Conservation (phyloP, 2,113 vertebrate genomes). For the Passer domesticus region DNA sequence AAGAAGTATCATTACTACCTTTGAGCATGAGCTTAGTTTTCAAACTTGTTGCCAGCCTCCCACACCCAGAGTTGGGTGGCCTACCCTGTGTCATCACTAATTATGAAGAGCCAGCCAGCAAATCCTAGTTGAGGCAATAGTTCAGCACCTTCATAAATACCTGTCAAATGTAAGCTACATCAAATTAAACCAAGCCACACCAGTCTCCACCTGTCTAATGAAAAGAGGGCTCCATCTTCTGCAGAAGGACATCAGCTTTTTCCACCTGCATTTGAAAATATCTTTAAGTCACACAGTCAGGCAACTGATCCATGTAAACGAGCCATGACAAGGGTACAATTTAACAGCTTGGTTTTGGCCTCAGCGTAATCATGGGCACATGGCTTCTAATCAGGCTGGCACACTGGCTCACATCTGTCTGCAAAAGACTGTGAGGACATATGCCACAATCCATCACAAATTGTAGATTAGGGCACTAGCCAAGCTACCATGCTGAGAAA, state of each 20-base stretch:
- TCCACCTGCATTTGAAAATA: not conserved
- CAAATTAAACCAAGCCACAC: not conserved
- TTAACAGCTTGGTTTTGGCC: not conserved
- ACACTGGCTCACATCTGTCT: not conserved
- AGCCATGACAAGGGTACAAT: not conserved
- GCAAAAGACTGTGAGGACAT: not conserved
- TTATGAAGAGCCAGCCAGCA: not conserved
- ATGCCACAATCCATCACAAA: not conserved
- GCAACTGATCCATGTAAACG: not conserved
- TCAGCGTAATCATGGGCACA: not conserved
- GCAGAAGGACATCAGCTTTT: not conserved
- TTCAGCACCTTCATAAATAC: not conserved
- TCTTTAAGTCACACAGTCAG: accelerated
- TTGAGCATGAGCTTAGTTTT: not conserved
- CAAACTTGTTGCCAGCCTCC: not conserved
- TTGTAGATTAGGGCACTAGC: not conserved
- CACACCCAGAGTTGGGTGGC: not conserved
- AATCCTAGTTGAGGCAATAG: not conserved
- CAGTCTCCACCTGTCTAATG: not conserved
- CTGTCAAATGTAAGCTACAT: not conserved
- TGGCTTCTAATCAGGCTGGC: not conserved
- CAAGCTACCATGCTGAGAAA: not conserved
- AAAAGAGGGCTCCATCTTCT: not conserved
- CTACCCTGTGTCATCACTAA: not conserved
- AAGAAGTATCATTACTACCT: accelerated